Conservation (phyloP, 2,888 invertebrate genomes). For the Sthenelais limicola region DNA sequence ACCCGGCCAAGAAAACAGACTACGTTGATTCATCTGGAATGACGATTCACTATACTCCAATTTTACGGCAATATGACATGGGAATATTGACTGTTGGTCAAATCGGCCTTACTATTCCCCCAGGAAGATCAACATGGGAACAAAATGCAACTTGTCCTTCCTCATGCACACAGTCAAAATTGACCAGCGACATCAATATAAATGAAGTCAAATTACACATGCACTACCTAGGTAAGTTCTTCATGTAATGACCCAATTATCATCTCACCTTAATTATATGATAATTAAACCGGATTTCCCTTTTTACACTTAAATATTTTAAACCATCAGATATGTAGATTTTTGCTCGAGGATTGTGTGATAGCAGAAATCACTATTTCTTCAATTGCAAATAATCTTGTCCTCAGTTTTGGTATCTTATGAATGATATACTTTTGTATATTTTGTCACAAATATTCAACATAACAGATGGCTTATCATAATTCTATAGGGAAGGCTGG, state of each 20-base stretch:
- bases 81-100: constrained; percentile 13
- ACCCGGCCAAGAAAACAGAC: constrained; percentile 12
- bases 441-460: too few relatives aligned
- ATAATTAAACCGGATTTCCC: too few relatives aligned
- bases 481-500: constrained; percentile 10
- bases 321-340: too few relatives aligned
- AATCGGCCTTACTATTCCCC: background rate
- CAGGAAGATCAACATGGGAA: background rate
- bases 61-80: constrained; percentile 9
- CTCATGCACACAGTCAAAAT: background rate
- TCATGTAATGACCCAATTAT: too few relatives aligned
- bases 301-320: too few relatives aligned
- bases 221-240: constrained; percentile 28
- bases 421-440: too few relatives aligned
- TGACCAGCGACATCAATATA: background rate
- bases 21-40: constrained; percentile 18
- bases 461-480: too few relatives aligned
- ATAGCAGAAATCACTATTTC: too few relatives aligned
- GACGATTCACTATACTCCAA: constrained; percentile 19
- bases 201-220: background rate
- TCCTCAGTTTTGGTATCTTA: too few relatives aligned
- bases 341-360: too few relatives aligned
- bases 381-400: too few relatives aligned
- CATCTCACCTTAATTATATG: too few relatives aligned
- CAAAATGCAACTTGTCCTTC: constrained; percentile 1